Percentiles rank a stretch among this genome's conserved stretches.
phyloP scores from a whole-genome alignment of 2,113 vertebrate genomes.

The Heloderma charlesbogerti region DNA sequence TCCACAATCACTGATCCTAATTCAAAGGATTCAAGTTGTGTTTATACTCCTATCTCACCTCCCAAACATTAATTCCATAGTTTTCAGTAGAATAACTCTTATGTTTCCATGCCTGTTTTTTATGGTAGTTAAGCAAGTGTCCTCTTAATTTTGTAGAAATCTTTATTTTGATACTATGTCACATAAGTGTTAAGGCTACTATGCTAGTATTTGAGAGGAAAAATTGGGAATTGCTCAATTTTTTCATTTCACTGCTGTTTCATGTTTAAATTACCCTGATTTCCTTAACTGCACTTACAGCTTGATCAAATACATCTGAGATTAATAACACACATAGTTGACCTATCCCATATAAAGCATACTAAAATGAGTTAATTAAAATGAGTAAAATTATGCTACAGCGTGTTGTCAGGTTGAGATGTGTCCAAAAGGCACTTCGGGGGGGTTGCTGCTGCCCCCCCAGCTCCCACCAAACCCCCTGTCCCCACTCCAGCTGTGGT shows the following conservation, averaged over 20 bases:
- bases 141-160: neutral
- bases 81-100: neutral
- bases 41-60: neutral
- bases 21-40: neutral
- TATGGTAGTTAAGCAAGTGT: neutral
- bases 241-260: neutral
- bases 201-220: neutral
- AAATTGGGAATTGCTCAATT: neutral
- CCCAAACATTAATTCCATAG: neutral
- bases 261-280: neutral
- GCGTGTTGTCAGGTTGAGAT: neutral
- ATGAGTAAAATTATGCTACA: neutral
- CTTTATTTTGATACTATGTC: neutral
- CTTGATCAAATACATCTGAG: neutral
- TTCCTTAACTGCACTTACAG: neutral
- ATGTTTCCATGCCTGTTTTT: neutral
- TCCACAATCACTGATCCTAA: neutral
- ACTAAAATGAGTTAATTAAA: neutral
- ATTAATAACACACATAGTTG: neutral
- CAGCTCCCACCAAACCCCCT: too few relatives aligned
- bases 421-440: too few relatives aligned
- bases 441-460: too few relatives aligned
- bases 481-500: too few relatives aligned
- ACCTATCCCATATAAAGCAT: neutral
- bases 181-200: neutral